phyloP scores from a whole-genome alignment of 2,888 invertebrate genomes.

The Ophioninae sp. region DNA sequence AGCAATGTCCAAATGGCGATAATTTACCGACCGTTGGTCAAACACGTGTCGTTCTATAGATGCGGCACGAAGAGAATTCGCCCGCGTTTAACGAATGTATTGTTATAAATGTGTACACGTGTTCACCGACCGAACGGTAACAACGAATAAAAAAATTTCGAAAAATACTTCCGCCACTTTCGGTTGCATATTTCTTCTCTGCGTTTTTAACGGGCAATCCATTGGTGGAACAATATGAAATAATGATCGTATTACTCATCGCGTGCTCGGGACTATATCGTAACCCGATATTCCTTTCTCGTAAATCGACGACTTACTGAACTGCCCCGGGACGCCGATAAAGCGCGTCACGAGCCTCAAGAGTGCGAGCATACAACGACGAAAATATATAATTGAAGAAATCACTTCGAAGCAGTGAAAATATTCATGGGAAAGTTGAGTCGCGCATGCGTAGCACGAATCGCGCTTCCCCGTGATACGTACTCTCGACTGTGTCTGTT shows the following conservation, averaged over 20 bases:
- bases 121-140: neutral
- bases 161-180: neutral
- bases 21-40: neutral
- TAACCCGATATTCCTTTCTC: constrained; percentile 47
- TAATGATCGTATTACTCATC: constrained; percentile 28
- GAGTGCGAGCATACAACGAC: constrained; percentile 17
- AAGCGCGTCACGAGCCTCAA: constrained; percentile 34
- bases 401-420: constrained; percentile 41
- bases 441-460: constrained; percentile 45
- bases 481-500: neutral
- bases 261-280: constrained; percentile 20
- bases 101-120: neutral
- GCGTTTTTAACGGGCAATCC: constrained; percentile 19
- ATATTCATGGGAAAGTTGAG: constrained; percentile 51
- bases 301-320: neutral
- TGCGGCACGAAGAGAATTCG: neutral
- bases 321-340: neutral
- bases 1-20: neutral
- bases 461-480: neutral
- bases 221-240: constrained; percentile 51
- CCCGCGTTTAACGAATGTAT: neutral
- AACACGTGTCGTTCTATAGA: neutral
- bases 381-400: constrained; percentile 51
- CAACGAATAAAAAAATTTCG: neutral
- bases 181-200: neutral